These are phyloP conservation scores for Ectemnius lituratus DNA, from an alignment of 2,888 invertebrate genomes.

Conservation along the genomic window DNA sequence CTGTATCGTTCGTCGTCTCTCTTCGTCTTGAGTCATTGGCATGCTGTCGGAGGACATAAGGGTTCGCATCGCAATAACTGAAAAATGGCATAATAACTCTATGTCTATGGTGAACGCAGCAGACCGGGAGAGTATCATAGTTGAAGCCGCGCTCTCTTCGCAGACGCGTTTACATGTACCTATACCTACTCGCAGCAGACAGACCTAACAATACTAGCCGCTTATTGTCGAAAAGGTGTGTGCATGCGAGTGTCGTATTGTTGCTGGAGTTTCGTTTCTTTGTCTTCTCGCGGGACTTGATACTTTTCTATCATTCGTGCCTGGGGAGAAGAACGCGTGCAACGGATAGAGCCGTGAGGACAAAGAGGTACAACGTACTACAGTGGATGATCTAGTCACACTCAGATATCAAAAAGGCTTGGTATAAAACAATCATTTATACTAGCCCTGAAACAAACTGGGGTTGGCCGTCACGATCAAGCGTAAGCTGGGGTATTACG, in stretches of 20 bases:
- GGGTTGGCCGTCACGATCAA: constrained; percentile 81
- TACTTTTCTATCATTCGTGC: not conserved
- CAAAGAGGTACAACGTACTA: constrained; percentile 67
- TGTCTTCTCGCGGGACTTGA: too few relatives aligned
- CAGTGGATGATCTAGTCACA: constrained; percentile 59
- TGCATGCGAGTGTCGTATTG: constrained; percentile 63
- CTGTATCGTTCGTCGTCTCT: constrained; percentile 66
- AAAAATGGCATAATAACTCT: too few relatives aligned
- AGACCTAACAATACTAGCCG: constrained; percentile 61
- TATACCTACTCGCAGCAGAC: constrained; percentile 50
- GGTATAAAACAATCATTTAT: constrained; percentile 69
- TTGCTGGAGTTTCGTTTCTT: not conserved
- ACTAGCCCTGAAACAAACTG: constrained; percentile 82
- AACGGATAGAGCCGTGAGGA: constrained; percentile 51
- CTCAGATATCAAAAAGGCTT: constrained; percentile 56
- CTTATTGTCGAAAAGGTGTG: constrained; percentile 76
- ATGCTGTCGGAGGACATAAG: constrained; percentile 32
- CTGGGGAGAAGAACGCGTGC: constrained; percentile 50
- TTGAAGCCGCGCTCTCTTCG: constrained; percentile 32
- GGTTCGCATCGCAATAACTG: constrained; percentile 47
- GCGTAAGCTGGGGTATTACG: constrained; percentile 78
- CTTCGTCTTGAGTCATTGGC: constrained; percentile 58
- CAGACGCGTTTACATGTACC: constrained; percentile 48
- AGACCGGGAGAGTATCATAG: too few relatives aligned
- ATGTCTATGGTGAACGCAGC: too few relatives aligned